These are phyloP conservation scores for Bombus fervidus DNA, from an alignment of 1,140 invertebrate species.

Conservation along the genomic window DNA sequence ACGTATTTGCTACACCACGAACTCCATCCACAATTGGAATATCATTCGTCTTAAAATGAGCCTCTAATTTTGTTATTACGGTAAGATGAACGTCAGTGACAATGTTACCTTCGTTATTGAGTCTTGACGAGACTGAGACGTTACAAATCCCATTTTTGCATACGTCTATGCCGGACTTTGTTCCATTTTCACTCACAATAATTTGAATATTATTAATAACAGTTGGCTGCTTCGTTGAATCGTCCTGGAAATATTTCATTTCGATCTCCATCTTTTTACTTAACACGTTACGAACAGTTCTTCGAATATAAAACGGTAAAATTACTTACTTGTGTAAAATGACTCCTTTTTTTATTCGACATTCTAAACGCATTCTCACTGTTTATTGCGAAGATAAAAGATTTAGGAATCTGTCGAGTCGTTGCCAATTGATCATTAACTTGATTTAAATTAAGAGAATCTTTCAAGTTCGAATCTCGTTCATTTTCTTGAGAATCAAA, in stretches of 20 bases:
- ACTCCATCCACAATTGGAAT: constrained; percentile 67
- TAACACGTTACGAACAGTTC: not conserved
- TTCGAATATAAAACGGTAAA: not conserved
- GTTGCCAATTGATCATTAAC: not conserved
- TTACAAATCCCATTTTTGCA: constrained; percentile 63
- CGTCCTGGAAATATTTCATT: constrained; percentile 11
- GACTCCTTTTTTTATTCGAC: constrained; percentile 2
- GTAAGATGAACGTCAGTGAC: constrained; percentile 62
- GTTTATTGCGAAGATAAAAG: too few relatives aligned
- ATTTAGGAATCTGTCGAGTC: not conserved
- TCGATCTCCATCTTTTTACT: not conserved
- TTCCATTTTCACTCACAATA: constrained; percentile 50
- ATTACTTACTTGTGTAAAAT: constrained; percentile 24
- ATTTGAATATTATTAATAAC: constrained; percentile 64
- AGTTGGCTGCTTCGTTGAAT: not conserved
- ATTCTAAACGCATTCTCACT: not conserved
- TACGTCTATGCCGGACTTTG: not conserved
- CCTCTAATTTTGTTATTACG: constrained; percentile 53
- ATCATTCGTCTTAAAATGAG: constrained; percentile 47
- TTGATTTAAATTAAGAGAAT: not conserved
- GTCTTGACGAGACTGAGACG: constrained; percentile 48
- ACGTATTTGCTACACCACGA: constrained; percentile 42
- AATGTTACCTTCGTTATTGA: constrained; percentile 59
- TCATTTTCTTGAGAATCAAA: constrained; percentile 41
- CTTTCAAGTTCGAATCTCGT: not conserved